Percentiles rank a stretch among this genome's conserved stretches.
phyloP scores from a whole-genome alignment of 1,140 invertebrate genomes.

The Zeugodacus cucurbitae region DNA sequence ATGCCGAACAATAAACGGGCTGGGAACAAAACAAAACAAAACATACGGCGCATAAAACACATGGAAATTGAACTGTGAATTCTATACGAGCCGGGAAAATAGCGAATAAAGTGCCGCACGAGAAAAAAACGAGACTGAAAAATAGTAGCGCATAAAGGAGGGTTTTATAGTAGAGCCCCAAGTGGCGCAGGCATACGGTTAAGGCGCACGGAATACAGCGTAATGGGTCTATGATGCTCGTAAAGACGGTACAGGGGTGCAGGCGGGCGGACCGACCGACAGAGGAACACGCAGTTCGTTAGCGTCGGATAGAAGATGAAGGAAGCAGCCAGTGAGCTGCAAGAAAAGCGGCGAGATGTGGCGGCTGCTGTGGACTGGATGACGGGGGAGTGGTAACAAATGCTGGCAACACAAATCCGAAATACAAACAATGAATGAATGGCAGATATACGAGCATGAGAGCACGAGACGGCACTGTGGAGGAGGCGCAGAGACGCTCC shows the following conservation, averaged over 20 bases:
- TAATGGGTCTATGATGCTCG: not conserved
- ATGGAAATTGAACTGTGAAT: not conserved
- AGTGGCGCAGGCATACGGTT: not conserved
- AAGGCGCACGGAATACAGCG: not conserved
- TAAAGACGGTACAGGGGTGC: not conserved
- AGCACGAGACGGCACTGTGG: not conserved
- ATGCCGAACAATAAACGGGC: not conserved
- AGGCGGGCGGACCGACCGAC: not conserved
- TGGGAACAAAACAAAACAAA: not conserved
- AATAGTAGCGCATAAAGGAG: not conserved
- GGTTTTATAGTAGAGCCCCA: not conserved
- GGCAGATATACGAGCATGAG: not conserved
- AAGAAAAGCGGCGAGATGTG: too few relatives aligned
- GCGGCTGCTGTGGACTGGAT: not conserved
- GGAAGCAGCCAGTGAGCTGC: not conserved
- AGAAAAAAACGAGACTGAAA: not conserved
- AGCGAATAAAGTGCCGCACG: not conserved
- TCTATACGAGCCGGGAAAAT: not conserved
- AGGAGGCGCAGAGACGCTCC: not conserved
- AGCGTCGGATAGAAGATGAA: not conserved
- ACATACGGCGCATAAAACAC: not conserved
- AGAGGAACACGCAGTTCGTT: not conserved
- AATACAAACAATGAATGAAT: constrained; percentile 32
- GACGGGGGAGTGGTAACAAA: not conserved
- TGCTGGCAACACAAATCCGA: constrained; percentile 22